Percentiles rank a stretch among this genome's conserved stretches.
phyloP scores from a whole-genome alignment of 2,888 invertebrate genomes.

The Apomyelois bistriatella region DNA sequence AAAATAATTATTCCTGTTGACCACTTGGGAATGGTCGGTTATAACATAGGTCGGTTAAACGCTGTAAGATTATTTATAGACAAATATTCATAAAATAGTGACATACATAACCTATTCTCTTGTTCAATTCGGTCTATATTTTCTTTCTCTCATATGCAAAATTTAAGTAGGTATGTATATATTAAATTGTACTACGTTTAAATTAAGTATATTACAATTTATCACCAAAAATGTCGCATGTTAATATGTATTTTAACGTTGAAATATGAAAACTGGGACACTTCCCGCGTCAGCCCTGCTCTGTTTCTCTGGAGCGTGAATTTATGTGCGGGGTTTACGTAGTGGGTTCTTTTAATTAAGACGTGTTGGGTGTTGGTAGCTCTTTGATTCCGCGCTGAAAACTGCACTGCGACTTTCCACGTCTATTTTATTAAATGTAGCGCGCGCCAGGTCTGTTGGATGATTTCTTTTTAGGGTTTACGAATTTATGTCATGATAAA shows the following conservation, averaged over 20 bases:
- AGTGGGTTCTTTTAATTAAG: constrained; percentile 11
- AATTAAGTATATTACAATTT: no score
- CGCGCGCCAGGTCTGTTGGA: background rate
- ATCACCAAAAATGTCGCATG: background rate
- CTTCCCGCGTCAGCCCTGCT: background rate
- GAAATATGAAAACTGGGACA: background rate
- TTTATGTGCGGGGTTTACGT: background rate
- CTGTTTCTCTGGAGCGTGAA: background rate
- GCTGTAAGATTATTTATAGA: no score
- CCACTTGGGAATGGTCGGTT: no score
- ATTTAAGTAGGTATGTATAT: no score
- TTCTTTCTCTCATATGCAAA: no score
- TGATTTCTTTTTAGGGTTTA: background rate
- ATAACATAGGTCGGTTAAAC: no score
- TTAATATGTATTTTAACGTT: background rate
- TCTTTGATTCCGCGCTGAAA: constrained; percentile 5
- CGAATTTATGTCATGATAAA: background rate
- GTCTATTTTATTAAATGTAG: background rate
- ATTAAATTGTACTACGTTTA: no score
- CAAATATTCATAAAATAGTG: no score
- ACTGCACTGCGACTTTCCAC: background rate
- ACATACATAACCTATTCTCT: no score
- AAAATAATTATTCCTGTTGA: no score
- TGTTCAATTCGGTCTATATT: no score
- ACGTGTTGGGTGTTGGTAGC: background rate